Conservation (phyloP, 2,113 vertebrate species). For the Caretta caretta region DNA sequence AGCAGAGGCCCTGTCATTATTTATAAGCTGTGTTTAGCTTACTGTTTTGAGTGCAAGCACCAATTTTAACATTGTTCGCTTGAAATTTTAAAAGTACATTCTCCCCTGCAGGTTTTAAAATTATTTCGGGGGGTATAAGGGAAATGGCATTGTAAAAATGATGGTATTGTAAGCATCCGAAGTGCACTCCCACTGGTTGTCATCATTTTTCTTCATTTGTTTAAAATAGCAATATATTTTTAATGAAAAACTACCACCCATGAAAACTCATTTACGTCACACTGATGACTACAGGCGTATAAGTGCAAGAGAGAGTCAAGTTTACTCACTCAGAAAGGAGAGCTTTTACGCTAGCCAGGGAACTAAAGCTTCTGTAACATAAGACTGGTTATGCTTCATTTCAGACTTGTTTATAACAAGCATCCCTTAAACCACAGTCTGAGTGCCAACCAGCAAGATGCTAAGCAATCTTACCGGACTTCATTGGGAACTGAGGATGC, state of each 20-base stretch:
- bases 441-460: not conserved
- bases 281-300: not conserved
- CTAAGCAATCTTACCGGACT: not conserved
- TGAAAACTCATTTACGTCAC: not conserved
- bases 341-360: not conserved
- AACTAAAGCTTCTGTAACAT: not conserved
- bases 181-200: not conserved
- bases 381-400: not conserved
- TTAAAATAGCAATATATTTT: not conserved
- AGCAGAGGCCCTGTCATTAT: not conserved
- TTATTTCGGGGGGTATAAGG: not conserved
- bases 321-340: not conserved
- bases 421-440: not conserved
- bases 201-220: fast-evolving
- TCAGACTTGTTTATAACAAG: not conserved
- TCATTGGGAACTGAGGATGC: not conserved
- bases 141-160: not conserved
- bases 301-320: not conserved
- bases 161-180: not conserved
- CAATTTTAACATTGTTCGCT: not conserved
- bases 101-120: not conserved
- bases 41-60: not conserved
- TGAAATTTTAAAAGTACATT: not conserved
- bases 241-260: not conserved
- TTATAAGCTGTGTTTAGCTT: not conserved